Conservation (phyloP, 2,113 vertebrate species). For the Hippocampus zosterae region DNA sequence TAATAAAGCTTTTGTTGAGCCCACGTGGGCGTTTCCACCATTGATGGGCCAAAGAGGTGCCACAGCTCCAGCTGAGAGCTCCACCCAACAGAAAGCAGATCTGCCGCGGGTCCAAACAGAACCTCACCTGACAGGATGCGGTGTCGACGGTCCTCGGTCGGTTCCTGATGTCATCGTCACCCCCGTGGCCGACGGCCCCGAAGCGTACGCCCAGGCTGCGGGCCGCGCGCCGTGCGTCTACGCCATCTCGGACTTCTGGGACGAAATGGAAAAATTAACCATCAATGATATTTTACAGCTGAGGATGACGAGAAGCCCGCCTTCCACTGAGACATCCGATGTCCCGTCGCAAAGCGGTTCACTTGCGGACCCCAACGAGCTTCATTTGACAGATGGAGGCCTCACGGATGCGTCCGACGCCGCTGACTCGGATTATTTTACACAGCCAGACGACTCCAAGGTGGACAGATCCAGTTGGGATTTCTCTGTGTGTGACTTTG, state of each 20-base stretch:
- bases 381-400: constrained; percentile 19
- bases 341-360: background rate
- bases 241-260: constrained; percentile 75
- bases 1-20: background rate
- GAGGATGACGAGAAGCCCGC: constrained; percentile 27
- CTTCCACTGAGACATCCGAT: constrained; percentile 22
- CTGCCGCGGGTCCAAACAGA: constrained; percentile 10
- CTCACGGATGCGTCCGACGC: constrained; percentile 48
- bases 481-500: constrained; percentile 68
- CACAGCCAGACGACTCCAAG: constrained; percentile 66
- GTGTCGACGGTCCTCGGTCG: constrained; percentile 12
- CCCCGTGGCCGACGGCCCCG: constrained; percentile 32
- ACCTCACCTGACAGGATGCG: constrained; percentile 9
- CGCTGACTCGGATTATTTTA: constrained; percentile 71
- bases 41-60: background rate
- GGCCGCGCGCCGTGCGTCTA: constrained; percentile 56
- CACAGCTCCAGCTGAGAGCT: constrained; percentile 26
- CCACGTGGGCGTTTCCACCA: background rate
- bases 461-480: constrained; percentile 64
- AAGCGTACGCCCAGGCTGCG: constrained; percentile 32
- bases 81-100: background rate
- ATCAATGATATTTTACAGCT: constrained; percentile 75
- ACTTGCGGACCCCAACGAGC: constrained; percentile 21
- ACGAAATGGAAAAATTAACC: constrained; percentile 77
- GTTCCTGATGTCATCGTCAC: constrained; percentile 37